phyloP scores from a whole-genome alignment of 2,888 invertebrate species.

The Phengaris arion region DNA sequence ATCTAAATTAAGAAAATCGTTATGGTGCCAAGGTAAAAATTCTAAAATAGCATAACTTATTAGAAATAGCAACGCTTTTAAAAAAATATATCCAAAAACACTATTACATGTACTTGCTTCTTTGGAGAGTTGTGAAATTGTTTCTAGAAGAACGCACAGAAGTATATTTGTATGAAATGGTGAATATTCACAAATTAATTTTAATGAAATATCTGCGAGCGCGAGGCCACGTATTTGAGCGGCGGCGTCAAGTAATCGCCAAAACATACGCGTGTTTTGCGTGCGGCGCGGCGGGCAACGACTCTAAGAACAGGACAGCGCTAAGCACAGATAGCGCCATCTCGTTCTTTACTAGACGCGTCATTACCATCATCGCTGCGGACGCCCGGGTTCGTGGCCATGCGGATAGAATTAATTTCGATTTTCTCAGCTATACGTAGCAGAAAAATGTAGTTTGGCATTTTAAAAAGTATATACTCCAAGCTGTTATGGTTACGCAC shows the following conservation, averaged over 20 bases:
- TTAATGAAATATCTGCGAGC: neutral
- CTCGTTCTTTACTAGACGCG: too few species aligned
- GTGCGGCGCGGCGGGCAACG: neutral
- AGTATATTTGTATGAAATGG: neutral
- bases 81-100: too few species aligned
- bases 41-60: neutral
- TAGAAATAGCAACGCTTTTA: neutral
- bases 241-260: neutral
- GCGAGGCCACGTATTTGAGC: neutral
- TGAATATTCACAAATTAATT: neutral
- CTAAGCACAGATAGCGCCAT: too few species aligned
- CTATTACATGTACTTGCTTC: too few species aligned
- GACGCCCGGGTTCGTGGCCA: neutral
- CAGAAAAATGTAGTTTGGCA: too few species aligned
- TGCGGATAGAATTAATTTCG: neutral
- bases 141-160: neutral
- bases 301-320: too few species aligned
- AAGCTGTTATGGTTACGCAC: neutral
- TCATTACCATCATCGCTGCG: too few species aligned
- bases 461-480: too few species aligned
- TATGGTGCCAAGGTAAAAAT: conserved; percentile 3
- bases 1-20: neutral
- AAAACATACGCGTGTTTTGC: neutral
- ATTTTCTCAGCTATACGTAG: neutral
- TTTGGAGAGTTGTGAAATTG: too few species aligned